A percentile compares a stretch with the other conserved stretches of the same genome.
Conservation (phyloP, 2,113 vertebrate species). For the Lepus timidus region DNA sequence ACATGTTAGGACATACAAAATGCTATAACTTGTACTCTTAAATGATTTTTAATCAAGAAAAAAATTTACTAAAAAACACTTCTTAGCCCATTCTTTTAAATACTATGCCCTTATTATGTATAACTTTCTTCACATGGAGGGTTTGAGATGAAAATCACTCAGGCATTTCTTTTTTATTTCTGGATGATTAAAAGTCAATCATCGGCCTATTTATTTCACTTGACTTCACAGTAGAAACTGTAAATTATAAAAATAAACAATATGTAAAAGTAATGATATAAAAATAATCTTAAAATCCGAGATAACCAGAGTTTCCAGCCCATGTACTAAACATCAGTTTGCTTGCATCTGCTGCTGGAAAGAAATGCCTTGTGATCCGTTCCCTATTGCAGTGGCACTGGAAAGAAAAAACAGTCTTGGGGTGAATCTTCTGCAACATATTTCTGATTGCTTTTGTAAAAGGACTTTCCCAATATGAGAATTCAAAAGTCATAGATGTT, state of each 20-base stretch:
- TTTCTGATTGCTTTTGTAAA: not conserved
- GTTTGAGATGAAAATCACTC: not conserved
- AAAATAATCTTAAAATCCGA: not conserved
- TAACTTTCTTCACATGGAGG: not conserved
- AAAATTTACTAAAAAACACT: slow-evolving; percentile 13
- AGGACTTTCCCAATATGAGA: not conserved
- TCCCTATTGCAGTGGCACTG: not conserved
- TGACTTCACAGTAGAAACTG: slow-evolving; percentile 28
- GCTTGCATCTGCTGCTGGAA: not conserved
- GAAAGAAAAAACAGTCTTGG: not conserved
- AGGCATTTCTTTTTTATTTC: not conserved
- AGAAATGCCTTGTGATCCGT: not conserved
- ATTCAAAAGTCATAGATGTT: slow-evolving; percentile 28
- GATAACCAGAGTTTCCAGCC: not conserved
- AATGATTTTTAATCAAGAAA: not conserved
- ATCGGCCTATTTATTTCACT: not conserved
- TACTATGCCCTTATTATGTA: not conserved
- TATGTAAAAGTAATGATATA: slow-evolving; percentile 9
- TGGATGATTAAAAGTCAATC: not conserved
- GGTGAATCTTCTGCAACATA: not conserved
- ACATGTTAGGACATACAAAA: not conserved
- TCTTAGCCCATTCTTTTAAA: not conserved
- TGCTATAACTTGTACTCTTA: not conserved
- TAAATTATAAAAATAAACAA: slow-evolving; percentile 8
- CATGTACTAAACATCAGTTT: not conserved